Base-by-base conservation (phyloP, 2,797 vertebrate species). In the Diglossa cyanea region DNA sequence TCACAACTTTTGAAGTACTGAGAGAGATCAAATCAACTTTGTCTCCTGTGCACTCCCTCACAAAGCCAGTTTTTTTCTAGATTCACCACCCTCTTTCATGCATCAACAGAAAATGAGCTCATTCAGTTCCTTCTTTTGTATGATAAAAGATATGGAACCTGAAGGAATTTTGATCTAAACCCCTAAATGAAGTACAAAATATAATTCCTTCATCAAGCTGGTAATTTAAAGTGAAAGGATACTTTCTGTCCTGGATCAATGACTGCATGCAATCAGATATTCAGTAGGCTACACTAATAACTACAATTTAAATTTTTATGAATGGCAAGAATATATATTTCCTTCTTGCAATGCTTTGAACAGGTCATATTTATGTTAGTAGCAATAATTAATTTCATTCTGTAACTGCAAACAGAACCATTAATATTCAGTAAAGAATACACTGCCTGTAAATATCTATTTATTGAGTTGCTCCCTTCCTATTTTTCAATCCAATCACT, bases 321-420 rank as follows among this genome's bases (percentile, higher is more conserved):
- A 63, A 68, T 10, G 1, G 47, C 68, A 77, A 61, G 3, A 48
- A 45, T 24, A 40, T 11, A 0, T 18, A 48, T 73, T 92, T 81
- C 35, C 30, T 66, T 71, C 16, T 26, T 48, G 14, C 53, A 91
- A 63, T 26, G 86, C 21, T 91, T 76, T 91, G 50, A 88, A 70
- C 23, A 80, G 63, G 51, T 84, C 9, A 42, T 85, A 87, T 73
- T 92, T 54, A 67, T 65, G 11, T 47, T 62, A 57, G 63, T 44
- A 79, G 53, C 57, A 92, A 62, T 83, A 94, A 83, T 61, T 35
- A 78, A 86, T 90, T 90, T 86, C 78, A 86, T 89, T 81, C 45
- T 83, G 4, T 53, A 72, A 74, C 40, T 73, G 13, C n/a, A 51
- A 21, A 13, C 54, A 11, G 63, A 93, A 82, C 67, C 73, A 75